These are phyloP conservation scores for Minunthozetes semirufus DNA, from an alignment of 2,888 invertebrate genomes.

Conservation along the genomic window DNA sequence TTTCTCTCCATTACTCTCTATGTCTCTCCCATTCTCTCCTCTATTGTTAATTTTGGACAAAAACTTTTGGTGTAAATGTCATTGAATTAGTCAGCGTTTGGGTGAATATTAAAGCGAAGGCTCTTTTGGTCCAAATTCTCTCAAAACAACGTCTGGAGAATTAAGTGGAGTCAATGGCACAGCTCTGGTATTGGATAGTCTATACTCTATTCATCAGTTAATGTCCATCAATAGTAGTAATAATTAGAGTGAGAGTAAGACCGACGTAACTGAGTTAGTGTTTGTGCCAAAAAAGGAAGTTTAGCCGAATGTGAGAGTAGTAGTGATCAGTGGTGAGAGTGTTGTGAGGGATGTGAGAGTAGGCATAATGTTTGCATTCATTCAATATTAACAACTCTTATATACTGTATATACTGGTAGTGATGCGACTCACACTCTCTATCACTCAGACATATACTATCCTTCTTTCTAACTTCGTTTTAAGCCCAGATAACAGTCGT, in stretches of 20 bases:
- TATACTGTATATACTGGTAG: background rate
- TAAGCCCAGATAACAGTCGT: background rate
- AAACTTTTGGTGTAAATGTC: conserved; percentile 25
- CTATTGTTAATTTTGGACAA: conserved; percentile 24
- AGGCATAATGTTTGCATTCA: conserved; percentile 6
- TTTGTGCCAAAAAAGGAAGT: conserved; percentile 7
- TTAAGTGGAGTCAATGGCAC: background rate
- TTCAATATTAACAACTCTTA: background rate
- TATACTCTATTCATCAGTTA: conserved; percentile 15
- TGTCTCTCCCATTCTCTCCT: background rate
- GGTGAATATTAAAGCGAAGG: conserved; percentile 28
- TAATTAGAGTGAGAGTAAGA: conserved; percentile 10
- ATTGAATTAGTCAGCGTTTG: conserved; percentile 26
- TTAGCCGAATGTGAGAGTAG: too few species aligned
- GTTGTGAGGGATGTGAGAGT: background rate
- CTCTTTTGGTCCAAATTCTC: conserved; percentile 6
- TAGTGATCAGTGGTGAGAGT: too few species aligned
- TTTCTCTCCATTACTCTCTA: background rate
- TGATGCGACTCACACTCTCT: background rate
- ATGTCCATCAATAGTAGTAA: conserved; percentile 23
- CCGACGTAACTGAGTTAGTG: conserved; percentile 6
- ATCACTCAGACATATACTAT: background rate
- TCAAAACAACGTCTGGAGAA: conserved; percentile 19
- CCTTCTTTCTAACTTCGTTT: background rate
- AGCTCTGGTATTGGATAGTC: background rate